These are phyloP conservation scores for Yponomeuta evonymella DNA, from an alignment of 2,888 invertebrate genomes.

Conservation along the genomic window DNA sequence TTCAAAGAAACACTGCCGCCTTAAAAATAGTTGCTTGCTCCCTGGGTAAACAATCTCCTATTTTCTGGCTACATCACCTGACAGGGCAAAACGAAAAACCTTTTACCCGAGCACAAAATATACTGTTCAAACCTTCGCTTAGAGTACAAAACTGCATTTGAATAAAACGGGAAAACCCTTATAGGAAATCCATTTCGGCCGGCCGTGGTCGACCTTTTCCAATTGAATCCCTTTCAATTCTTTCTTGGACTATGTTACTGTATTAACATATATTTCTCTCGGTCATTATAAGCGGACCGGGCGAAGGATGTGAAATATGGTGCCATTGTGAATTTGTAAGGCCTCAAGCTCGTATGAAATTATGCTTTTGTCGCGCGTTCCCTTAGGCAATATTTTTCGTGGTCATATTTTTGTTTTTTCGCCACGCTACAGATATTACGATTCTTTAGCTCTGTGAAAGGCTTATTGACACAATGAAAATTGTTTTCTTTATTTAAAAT, in stretches of 20 bases:
- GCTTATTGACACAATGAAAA: not conserved
- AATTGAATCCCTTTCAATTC: slow-evolving; percentile 19
- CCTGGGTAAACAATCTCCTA: too few species aligned
- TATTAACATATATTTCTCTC: slow-evolving; percentile 18
- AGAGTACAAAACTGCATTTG: slow-evolving; percentile 20
- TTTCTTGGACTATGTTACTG: slow-evolving; percentile 14
- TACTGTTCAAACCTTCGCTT: slow-evolving; percentile 2
- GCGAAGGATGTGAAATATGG: slow-evolving; percentile 33
- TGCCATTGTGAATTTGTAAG: slow-evolving; percentile 36
- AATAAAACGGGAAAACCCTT: slow-evolving; percentile 49
- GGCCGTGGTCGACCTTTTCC: slow-evolving; percentile 18
- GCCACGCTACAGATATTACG: not conserved
- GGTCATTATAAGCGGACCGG: slow-evolving; percentile 45
- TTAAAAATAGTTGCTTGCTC: too few species aligned
- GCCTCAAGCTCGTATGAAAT: slow-evolving; percentile 43
- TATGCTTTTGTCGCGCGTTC: slow-evolving; percentile 24
- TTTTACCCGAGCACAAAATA: not conserved
- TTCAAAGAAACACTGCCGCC: too few species aligned
- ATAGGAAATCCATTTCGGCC: slow-evolving; percentile 23
- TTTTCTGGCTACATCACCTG: not conserved
- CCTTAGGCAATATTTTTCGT: slow-evolving; percentile 8
- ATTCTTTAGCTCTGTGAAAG: not conserved
- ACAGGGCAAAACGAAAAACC: not conserved
- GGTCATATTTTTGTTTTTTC: slow-evolving; percentile 6
- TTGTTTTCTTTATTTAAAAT: slow-evolving; percentile 3